phyloP scores from a whole-genome alignment of 2,797 vertebrate species.

The Cercopithecus mitis region DNA sequence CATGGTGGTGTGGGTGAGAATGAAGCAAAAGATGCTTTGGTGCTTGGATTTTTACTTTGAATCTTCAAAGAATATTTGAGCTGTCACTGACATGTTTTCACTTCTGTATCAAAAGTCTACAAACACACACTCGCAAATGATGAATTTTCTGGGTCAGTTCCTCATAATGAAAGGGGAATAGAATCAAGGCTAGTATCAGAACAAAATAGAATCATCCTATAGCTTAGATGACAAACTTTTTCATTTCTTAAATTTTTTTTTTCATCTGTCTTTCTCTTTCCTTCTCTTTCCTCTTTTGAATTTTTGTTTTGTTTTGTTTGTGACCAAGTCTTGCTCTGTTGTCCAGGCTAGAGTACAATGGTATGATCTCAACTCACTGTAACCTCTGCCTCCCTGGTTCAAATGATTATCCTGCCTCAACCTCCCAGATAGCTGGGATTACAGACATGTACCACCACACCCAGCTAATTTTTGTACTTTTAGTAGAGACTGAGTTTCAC shows the following conservation, averaged over 20 bases:
- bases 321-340: too few relatives aligned
- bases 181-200: background rate
- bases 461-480: too few relatives aligned
- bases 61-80: background rate
- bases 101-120: background rate
- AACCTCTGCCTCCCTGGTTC: too few relatives aligned
- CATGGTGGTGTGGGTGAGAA: background rate
- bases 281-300: background rate
- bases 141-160: background rate
- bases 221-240: background rate
- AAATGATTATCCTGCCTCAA: too few relatives aligned
- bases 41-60: background rate
- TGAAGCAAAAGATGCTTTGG: background rate
- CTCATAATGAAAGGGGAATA: background rate
- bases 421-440: too few relatives aligned
- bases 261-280: background rate
- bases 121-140: background rate
- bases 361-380: too few relatives aligned
- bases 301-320: too few relatives aligned
- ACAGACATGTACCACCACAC: too few relatives aligned
- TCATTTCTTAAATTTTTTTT: background rate
- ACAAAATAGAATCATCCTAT: background rate
- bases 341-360: too few relatives aligned
- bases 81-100: background rate
- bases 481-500: too few relatives aligned